A percentile compares a stretch with the other conserved stretches of the same genome.
Evolutionary conservation across 2,888 invertebrate species (phyloP).

Genomic region (Spisula subtruncata): DNA sequence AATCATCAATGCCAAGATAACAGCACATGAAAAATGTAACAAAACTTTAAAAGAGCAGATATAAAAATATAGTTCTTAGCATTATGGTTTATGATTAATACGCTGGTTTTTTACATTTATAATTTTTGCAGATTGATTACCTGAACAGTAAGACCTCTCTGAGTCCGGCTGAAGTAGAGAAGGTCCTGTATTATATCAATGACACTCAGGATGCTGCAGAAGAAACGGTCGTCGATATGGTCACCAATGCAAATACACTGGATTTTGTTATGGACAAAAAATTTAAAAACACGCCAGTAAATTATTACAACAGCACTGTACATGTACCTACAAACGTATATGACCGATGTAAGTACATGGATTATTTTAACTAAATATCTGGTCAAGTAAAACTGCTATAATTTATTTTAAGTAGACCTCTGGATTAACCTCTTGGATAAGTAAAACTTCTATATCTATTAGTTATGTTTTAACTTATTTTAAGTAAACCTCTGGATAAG

Average conservation of each 20-base stretch:
- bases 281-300: slow-evolving; percentile 91
- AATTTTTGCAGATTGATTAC: slow-evolving; percentile 89
- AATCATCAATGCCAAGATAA: too few species aligned
- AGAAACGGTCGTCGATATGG: slow-evolving; percentile 55
- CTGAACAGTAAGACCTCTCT: slow-evolving; percentile 94
- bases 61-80: too few species aligned
- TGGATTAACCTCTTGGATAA: too few species aligned
- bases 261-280: slow-evolving; percentile 89
- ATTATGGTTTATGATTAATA: too few species aligned
- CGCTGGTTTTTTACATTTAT: neutral
- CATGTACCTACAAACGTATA: slow-evolving; percentile 98
- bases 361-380: too few species aligned
- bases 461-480: too few species aligned
- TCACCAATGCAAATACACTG: slow-evolving; percentile 63
- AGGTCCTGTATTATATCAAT: slow-evolving; percentile 59
- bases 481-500: too few species aligned
- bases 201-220: neutral
- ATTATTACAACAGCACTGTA: slow-evolving; percentile 93
- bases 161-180: slow-evolving; percentile 71
- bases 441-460: too few species aligned
- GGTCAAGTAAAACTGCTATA: too few species aligned
- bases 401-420: too few species aligned
- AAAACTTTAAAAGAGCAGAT: too few species aligned
- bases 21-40: too few species aligned
- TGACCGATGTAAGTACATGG: slow-evolving; percentile 90